Evolutionary conservation across 2,797 vertebrate genomes (phyloP).

Genomic region (Helarctos malayanus): DNA sequence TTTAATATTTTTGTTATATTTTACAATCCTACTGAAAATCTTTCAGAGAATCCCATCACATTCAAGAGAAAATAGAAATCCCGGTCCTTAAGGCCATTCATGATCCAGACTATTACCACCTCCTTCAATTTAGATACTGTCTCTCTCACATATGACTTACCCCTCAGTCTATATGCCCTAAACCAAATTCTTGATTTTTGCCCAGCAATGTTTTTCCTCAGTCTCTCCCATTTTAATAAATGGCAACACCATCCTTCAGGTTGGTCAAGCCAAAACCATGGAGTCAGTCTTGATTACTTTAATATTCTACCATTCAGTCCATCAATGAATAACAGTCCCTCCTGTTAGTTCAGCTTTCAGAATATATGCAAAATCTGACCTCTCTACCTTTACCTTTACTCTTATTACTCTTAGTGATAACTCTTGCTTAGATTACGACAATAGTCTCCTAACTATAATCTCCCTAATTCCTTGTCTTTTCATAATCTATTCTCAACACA

Average conservation of each 20-base stretch:
- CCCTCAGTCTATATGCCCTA: neutral
- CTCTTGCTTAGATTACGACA: neutral
- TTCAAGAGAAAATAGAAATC: constrained; percentile 34
- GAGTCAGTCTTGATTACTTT: neutral
- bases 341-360: constrained; percentile 14
- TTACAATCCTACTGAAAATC: neutral
- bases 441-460: neutral
- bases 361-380: neutral
- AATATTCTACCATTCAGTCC: neutral
- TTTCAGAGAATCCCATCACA: neutral
- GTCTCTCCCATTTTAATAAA: neutral
- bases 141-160: neutral
- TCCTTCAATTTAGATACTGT: neutral
- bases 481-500: neutral
- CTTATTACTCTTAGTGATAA: neutral
- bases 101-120: neutral
- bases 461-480: neutral
- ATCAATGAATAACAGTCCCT: neutral
- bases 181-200: constrained; percentile 13
- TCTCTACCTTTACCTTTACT: neutral
- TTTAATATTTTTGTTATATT: neutral
- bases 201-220: neutral
- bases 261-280: neutral
- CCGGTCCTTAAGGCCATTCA: neutral
- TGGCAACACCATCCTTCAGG: neutral